phyloP scores from a whole-genome alignment of 2,888 invertebrate genomes.

The Perizoma affinitatum region DNA sequence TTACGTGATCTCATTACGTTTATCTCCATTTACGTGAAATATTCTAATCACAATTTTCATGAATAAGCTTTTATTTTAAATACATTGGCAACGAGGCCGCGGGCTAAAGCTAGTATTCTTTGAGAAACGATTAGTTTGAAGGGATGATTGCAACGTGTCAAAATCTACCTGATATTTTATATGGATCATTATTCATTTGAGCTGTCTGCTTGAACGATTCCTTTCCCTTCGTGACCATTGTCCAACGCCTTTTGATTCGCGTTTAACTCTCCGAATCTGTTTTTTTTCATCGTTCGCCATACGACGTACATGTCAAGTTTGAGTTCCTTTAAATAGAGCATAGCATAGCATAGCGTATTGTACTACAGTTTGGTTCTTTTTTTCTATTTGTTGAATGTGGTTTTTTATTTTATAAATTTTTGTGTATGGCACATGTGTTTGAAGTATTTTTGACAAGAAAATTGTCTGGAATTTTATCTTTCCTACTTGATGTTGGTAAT shows the following conservation, averaged over 20 bases:
- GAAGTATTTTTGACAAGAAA: neutral
- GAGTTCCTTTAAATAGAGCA: conserved; percentile 60
- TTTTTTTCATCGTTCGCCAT: conserved; percentile 58
- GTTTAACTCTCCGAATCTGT: conserved; percentile 56
- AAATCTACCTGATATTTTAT: conserved; percentile 74
- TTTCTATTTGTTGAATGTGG: conserved; percentile 42
- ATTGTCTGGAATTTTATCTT: neutral
- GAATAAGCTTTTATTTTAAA: neutral
- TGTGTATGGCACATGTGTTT: neutral
- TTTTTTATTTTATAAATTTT: conserved; percentile 28
- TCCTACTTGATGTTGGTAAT: neutral
- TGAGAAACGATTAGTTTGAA: conserved; percentile 52
- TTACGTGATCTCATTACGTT: neutral
- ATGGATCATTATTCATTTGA: conserved; percentile 63
- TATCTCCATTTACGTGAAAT: neutral
- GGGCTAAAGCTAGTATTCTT: conserved; percentile 26
- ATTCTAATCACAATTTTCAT: neutral
- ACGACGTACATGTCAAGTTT: conserved; percentile 63
- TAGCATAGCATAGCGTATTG: conserved; percentile 54
- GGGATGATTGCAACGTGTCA: conserved; percentile 70
- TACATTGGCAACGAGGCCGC: neutral
- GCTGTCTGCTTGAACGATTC: conserved; percentile 62
- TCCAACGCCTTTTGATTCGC: conserved; percentile 80
- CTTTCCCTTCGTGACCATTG: conserved; percentile 78
- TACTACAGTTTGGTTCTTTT: conserved; percentile 61